These are phyloP conservation scores for Campoletis raptor DNA, from an alignment of 2,888 invertebrate genomes.

Conservation along the genomic window DNA sequence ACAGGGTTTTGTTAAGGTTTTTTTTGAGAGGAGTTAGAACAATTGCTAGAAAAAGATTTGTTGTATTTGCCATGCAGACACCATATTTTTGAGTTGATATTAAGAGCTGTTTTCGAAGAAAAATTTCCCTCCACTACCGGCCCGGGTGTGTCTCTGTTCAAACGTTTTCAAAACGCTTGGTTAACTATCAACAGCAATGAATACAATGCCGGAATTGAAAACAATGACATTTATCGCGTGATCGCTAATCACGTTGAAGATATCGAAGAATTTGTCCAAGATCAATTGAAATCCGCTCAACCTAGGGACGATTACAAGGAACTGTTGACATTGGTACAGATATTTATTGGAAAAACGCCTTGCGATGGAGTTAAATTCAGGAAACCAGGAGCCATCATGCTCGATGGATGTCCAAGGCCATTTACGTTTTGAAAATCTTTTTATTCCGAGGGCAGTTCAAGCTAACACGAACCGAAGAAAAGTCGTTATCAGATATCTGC, in stretches of 20 bases:
- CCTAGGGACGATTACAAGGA: slow-evolving; percentile 43
- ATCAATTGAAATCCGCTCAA: slow-evolving; percentile 47
- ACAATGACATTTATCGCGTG: not conserved
- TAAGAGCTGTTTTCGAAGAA: slow-evolving; percentile 52
- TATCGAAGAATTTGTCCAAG: slow-evolving; percentile 40
- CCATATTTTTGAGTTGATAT: slow-evolving; percentile 46
- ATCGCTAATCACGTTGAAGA: slow-evolving; percentile 44
- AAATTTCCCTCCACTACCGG: slow-evolving; percentile 30
- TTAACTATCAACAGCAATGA: slow-evolving; percentile 8
- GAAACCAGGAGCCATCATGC: slow-evolving; percentile 71
- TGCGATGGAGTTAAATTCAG: slow-evolving; percentile 43
- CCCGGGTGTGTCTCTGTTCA: slow-evolving; percentile 53
- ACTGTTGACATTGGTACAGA: slow-evolving; percentile 67
- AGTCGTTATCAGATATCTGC: not conserved
- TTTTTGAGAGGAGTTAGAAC: too few relatives aligned
- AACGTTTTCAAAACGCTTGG: slow-evolving; percentile 54
- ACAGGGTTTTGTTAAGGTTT: too few relatives aligned
- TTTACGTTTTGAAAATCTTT: slow-evolving; percentile 73
- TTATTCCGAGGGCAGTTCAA: slow-evolving; percentile 69
- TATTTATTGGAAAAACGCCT: slow-evolving; percentile 41
- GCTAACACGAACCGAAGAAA: slow-evolving; percentile 39
- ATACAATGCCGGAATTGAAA: slow-evolving; percentile 36
- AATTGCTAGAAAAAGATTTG: slow-evolving; percentile 43
- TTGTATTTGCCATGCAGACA: slow-evolving; percentile 47
- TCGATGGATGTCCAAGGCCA: slow-evolving; percentile 67